A percentile compares a stretch with the other conserved stretches of the same genome.
Evolutionary conservation across 2,888 invertebrate species (phyloP).

Genomic region (Drosophila cyrtoloma): DNA sequence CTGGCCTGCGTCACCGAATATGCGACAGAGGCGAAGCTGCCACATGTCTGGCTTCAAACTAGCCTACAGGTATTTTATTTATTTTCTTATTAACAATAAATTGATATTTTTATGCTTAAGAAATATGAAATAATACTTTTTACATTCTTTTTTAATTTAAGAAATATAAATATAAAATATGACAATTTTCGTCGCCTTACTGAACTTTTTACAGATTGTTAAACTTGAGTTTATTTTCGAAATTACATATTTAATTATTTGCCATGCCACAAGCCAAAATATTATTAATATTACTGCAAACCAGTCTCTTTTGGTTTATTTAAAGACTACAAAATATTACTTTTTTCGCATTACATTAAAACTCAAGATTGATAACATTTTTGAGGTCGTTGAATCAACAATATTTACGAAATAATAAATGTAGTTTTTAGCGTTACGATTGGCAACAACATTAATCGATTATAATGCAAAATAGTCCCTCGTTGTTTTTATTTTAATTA

Average conservation of each 20-base stretch:
- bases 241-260: background rate
- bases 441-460: background rate
- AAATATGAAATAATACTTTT: background rate
- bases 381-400: background rate
- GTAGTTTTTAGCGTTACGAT: background rate
- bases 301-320: background rate
- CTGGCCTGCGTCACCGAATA: background rate
- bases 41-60: background rate
- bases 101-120: background rate
- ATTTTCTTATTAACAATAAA: background rate
- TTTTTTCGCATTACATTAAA: background rate
- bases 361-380: too few relatives aligned
- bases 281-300: background rate
- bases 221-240: too few relatives aligned
- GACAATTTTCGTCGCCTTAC: background rate
- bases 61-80: background rate
- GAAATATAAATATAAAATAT: background rate
- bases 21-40: background rate
- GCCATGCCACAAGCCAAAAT: background rate
- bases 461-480: background rate
- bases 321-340: background rate
- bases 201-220: background rate
- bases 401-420: background rate
- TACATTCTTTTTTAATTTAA: background rate
- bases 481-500: too few relatives aligned